Evolutionary conservation across 2,113 vertebrate genomes (phyloP), one percentile per base, ranked within the genome.

Genomic region (Platysteira castanea): DNA sequence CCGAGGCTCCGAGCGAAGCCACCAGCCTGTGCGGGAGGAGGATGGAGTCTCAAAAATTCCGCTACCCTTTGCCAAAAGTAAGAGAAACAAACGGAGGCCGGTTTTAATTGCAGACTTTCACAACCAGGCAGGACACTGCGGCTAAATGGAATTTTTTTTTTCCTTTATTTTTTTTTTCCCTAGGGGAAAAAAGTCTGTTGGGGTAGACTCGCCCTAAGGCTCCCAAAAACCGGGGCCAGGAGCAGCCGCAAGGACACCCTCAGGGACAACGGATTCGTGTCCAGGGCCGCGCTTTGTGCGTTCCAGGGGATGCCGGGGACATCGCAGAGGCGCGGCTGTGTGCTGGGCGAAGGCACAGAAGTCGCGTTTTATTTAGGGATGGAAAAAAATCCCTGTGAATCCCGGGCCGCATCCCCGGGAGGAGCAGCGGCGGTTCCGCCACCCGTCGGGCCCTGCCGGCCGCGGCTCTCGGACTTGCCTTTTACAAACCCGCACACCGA

Each of bases 21-120:
- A 49, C 41, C 60, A 52, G 74, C 39, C 63, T 12, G 59, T 8
- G 44, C 31, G 4, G 49, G 44, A 56, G 24, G 11, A 90, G 57
- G 52, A 88, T 10, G 20, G 39, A 71, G 81, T 30, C 87, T 77
- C 92, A 60, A 84, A 95, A 76, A 79, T 76, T 73, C 86, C 92
- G 15, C 53, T 46, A 26, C 33, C 9, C 26, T 59, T 74, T 81
- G 93, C 84, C 91, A 94, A 92, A 96, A 94, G 59, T 28, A 81
- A 91, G 73, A 91, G 88, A 78, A 87, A 92, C 71, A 80, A 90
- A 92, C 30, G 0, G 74, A 77, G 65, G 73, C 65, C 33, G 11
- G 15, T 41, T 94, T 82, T 77, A 93, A 90, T 74, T 61, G 84
- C 49, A 80, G 69, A n/a, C 46, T 76, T 85, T 53, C 61, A 53